Conservation (phyloP, 2,113 vertebrate genomes). For the Vulpes vulpes region DNA sequence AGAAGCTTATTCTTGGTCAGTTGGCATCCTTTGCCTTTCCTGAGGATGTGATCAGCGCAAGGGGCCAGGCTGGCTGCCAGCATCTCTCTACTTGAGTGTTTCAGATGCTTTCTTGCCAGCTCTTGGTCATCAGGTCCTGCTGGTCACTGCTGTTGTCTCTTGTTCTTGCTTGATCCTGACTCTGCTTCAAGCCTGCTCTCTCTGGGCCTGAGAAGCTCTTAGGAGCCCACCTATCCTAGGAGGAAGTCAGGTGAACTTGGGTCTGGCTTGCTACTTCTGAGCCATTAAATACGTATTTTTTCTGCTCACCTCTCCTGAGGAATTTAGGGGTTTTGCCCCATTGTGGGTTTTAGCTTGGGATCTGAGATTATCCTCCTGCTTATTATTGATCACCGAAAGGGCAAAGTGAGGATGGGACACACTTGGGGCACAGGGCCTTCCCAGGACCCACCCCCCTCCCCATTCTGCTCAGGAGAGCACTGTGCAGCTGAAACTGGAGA, state of each 20-base stretch:
- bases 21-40: neutral
- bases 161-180: neutral
- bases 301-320: neutral
- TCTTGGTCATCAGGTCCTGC: neutral
- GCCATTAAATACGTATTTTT: fast-evolving
- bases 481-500: neutral
- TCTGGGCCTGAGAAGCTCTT: neutral
- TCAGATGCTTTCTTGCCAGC: neutral
- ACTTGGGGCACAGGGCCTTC: neutral
- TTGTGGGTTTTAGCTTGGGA: neutral
- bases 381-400: neutral
- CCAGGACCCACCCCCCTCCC: too few relatives aligned
- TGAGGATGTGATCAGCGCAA: neutral
- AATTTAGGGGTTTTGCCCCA: neutral
- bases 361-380: neutral
- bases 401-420: neutral
- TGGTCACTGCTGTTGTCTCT: neutral
- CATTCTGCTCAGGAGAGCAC: neutral
- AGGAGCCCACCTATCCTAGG: neutral
- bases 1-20: neutral
- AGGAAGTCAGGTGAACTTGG: neutral
- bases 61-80: neutral
- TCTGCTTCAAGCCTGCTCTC: neutral
- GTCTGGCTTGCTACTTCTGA: too few relatives aligned
- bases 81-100: neutral